Evolutionary conservation across 2,888 invertebrate species (phyloP).

Genomic region (Zootermopsis nevadensis): DNA sequence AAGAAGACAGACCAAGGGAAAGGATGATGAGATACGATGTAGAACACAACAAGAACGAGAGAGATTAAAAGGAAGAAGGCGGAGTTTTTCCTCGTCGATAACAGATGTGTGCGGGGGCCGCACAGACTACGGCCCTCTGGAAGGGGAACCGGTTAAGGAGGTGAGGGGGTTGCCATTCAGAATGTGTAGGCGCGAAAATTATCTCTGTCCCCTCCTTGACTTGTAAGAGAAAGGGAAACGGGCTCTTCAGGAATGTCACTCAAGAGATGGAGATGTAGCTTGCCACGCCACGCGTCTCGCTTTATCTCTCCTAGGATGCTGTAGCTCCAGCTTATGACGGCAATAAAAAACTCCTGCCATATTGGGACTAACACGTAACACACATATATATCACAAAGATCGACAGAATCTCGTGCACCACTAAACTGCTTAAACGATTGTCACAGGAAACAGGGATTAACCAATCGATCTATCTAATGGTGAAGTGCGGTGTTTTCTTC

Average conservation of each 20-base stretch:
- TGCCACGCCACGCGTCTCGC: constrained; percentile 18
- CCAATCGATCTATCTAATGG: too few relatives aligned
- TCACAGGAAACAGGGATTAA: too few relatives aligned
- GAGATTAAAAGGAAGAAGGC: constrained; percentile 38
- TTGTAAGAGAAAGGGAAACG: background rate
- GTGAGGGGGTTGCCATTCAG: constrained; percentile 4
- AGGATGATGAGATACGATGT: constrained; percentile 7
- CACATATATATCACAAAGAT: too few relatives aligned
- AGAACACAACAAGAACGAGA: constrained; percentile 15
- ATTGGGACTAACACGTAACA: too few relatives aligned
- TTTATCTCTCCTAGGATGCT: background rate
- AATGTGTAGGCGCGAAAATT: constrained; percentile 42
- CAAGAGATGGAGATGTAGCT: constrained; percentile 23
- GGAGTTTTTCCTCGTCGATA: constrained; percentile 24
- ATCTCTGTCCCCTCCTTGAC: background rate
- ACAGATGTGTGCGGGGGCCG: constrained; percentile 29
- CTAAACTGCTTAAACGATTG: too few relatives aligned
- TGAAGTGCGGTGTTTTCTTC: too few relatives aligned
- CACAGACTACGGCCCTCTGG: background rate
- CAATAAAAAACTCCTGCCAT: background rate
- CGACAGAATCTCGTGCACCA: too few relatives aligned
- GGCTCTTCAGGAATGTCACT: constrained; percentile 22
- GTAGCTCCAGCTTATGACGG: background rate
- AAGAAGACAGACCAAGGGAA: background rate
- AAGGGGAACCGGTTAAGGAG: background rate